Conservation (phyloP, 2,888 invertebrate genomes). For the Cynaeus angustus region DNA sequence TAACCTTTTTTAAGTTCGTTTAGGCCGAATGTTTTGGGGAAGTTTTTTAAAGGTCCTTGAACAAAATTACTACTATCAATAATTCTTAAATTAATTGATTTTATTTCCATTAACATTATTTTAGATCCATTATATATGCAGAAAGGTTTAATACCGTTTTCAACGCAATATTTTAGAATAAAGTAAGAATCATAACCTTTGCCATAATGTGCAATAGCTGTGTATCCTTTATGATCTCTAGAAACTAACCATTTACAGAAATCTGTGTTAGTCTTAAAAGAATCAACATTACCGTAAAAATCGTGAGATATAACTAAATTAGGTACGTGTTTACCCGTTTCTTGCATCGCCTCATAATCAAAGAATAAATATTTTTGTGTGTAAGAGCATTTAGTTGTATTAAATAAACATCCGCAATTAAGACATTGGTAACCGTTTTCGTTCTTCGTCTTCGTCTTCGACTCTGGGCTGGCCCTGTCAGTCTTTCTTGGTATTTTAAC, state of each 20-base stretch:
- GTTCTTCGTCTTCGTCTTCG: slow-evolving; percentile 22
- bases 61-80: slow-evolving; percentile 53
- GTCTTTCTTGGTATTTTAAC: slow-evolving; percentile 30
- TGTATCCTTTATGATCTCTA: slow-evolving; percentile 6
- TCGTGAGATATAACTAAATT: slow-evolving; percentile 47
- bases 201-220: slow-evolving; percentile 5
- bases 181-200: slow-evolving; percentile 26
- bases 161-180: slow-evolving; percentile 42
- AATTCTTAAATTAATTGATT: slow-evolving; percentile 50
- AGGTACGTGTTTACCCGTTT: slow-evolving; percentile 40
- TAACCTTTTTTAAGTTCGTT: slow-evolving; percentile 51
- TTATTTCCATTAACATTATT: slow-evolving; percentile 51
- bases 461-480: too few relatives aligned
- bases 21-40: slow-evolving; percentile 19
- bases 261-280: neutral
- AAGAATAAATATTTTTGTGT: slow-evolving; percentile 48
- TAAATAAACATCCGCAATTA: slow-evolving; percentile 38
- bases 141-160: slow-evolving; percentile 51
- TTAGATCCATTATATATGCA: slow-evolving; percentile 46
- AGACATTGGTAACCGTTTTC: slow-evolving; percentile 35
- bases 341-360: slow-evolving; percentile 49
- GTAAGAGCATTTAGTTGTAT: slow-evolving; percentile 23
- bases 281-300: slow-evolving; percentile 47
- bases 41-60: slow-evolving; percentile 47
- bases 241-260: slow-evolving; percentile 5